Evolutionary conservation across 1,140 invertebrate genomes (phyloP), one percentile per base, ranked within the genome.

Genomic region (Drosophila trapezifrons): DNA sequence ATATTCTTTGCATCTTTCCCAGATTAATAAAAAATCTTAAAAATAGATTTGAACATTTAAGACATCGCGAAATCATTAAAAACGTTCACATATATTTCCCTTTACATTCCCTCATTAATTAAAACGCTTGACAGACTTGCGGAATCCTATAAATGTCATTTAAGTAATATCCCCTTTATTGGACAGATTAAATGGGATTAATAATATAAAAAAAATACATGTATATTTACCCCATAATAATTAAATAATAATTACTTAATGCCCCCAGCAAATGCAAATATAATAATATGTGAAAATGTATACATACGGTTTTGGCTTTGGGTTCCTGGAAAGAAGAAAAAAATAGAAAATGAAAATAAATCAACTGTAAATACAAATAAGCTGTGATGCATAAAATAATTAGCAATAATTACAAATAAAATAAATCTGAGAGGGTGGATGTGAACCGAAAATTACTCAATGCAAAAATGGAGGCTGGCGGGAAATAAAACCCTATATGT

Each of bases 241-340:
- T 51, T 27, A 38, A 64, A 52, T 27, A 75, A 17, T 58, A 66
- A 76, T 45, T 55, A 46, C 10, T 42, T 52, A 58, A 54, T 54
- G 35, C 37, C 46, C 20, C 37, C 45, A 10, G 40, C 20, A 38
- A 17, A 37, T 25, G 46, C n/a, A 40, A 58, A 76, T 18, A 37
- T 35, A 71, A 49, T 70, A 40, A 35, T 43, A 42, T 69, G 7
- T 69, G 17, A 57, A 70, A 37, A 18, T 46, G 20, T 65, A 82
- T 90, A 91, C 90, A 56, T 91, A 91, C 90, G 78, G 84, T 77
- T 76, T 91, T 91, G 54, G 83, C 70, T 89, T 91, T 91, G 73
- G 90, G 90, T 86, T 91, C 90, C 90, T 91, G 90, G 40, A 75
- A 85, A 66, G 22, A 67, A 62, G 64, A 60, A 82, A 70, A 47